Base-by-base conservation (phyloP, 2,797 vertebrate genomes). In the Rhinoraja longicauda region DNA sequence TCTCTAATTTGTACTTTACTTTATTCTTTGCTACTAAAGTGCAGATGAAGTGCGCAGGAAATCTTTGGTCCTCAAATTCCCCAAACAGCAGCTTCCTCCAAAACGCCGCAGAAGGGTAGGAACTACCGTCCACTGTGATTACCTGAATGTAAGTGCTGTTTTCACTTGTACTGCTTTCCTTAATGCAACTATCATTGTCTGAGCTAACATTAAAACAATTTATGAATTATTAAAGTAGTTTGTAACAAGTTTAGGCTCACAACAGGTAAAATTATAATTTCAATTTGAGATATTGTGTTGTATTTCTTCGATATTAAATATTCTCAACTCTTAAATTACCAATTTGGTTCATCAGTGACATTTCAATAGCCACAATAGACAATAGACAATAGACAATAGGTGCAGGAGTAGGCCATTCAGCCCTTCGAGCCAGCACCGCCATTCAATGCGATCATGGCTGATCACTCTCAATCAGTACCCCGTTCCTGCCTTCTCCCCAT, bases 21-120 rank as follows among this genome's bases (percentile, higher is more conserved):
- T 88, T 88, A 21, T 4, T 32, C 32, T 88, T 67, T 88, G 62
- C 1, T 36, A 36, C 32, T 94, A 45, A 93, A 99, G 99, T 93
- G 98, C 99, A 1, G 98, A 99, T 95, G 99, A 99, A 93, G 99
- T 99, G 93, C 97, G 98, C 93, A 97, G 99, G 95, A 99, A 99
- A 94, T 99, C 99, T 21, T 95, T 99, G 95, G 99, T 99, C 81
- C 96, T 99, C 93, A 99, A 99, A 95, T 99, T 99, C 94, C 99
- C 99, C 93, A 99, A 99, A 94, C 99, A 99, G 93, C 99, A 99
- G 95, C 98, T 99, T 90, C 99, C 99, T 93, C 98, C 95, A 0
- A 99, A 99, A 96, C 99, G 99, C 97, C 99, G 99, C 95, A 96
- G 98, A 13, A 97, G 99, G 0, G 98, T 99, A 0, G 98, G 98